Evolutionary conservation across 2,797 vertebrate species (phyloP).

Genomic region (Etheostoma nigrum): DNA sequence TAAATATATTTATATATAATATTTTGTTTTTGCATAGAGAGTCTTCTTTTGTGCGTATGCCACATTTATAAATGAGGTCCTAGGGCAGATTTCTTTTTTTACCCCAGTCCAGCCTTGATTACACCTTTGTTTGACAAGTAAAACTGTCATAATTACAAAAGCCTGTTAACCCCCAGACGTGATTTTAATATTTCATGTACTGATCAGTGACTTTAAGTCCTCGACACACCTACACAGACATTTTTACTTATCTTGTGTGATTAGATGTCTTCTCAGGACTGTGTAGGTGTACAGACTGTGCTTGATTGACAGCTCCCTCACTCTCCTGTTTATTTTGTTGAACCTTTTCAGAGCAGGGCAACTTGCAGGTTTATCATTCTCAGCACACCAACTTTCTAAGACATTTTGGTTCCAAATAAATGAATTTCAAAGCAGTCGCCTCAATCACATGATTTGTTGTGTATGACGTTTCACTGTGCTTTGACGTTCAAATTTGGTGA

Average conservation of each 20-base stretch:
- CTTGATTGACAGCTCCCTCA: conserved; percentile 18
- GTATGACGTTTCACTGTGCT: neutral
- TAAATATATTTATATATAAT: too few species aligned
- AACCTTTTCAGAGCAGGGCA: conserved; percentile 7
- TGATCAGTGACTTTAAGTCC: neutral
- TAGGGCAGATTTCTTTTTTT: too few species aligned
- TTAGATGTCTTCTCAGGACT: conserved; percentile 9
- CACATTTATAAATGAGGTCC: too few species aligned
- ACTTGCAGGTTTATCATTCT: conserved; percentile 3
- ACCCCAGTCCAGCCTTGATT: too few species aligned
- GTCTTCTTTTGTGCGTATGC: too few species aligned
- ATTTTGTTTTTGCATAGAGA: too few species aligned
- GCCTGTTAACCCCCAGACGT: neutral
- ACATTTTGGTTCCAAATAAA: neutral
- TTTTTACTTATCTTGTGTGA: conserved; percentile 10
- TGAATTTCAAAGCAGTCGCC: conserved; percentile 1
- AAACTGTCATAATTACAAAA: conserved; percentile 4
- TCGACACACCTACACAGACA: neutral
- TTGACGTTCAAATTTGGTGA: neutral
- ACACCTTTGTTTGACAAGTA: neutral
- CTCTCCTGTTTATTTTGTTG: conserved; percentile 10
- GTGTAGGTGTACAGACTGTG: conserved; percentile 12
- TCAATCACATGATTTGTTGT: neutral
- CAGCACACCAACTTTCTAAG: conserved; percentile 9
- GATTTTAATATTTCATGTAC: neutral